phyloP scores from a whole-genome alignment of 2,113 vertebrate genomes.

The Dasyprocta punctata region DNA sequence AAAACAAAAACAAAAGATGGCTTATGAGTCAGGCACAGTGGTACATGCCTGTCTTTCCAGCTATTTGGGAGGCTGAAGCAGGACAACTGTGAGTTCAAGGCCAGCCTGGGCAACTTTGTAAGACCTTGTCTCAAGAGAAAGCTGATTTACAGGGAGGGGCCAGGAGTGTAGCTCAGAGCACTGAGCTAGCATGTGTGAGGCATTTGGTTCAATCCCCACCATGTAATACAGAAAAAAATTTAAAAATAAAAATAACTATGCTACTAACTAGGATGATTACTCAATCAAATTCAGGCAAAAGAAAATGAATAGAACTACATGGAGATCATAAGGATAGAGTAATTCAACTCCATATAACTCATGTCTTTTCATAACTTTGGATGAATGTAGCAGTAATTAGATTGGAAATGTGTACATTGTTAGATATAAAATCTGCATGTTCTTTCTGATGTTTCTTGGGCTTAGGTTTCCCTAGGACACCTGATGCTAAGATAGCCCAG shows the following conservation, averaged over 20 bases:
- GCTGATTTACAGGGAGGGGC: not conserved
- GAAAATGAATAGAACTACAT: not conserved
- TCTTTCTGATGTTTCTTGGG: constrained; percentile 54
- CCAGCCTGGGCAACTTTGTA: not conserved
- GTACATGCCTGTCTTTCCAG: not conserved
- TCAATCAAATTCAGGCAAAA: not conserved
- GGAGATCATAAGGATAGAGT: not conserved
- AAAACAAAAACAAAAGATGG: not conserved
- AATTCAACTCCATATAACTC: not conserved
- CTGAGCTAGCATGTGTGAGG: not conserved
- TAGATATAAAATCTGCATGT: not conserved
- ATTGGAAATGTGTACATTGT: not conserved
- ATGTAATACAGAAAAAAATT: not conserved
- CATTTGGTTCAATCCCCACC: not conserved
- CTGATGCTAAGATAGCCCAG: constrained; percentile 81
- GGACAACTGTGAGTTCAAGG: not conserved
- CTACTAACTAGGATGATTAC: constrained; percentile 12
- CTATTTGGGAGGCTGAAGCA: not conserved
- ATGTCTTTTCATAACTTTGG: not conserved
- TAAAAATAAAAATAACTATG: not conserved
- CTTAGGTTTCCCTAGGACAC: constrained; percentile 85
- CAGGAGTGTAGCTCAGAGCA: not conserved
- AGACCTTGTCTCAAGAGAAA: not conserved
- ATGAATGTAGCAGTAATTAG: not conserved
- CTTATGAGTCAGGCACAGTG: not conserved